A percentile compares a stretch with the other conserved stretches of the same genome.
Evolutionary conservation across 2,113 vertebrate species (phyloP).

Genomic region (Callorhinus ursinus): DNA sequence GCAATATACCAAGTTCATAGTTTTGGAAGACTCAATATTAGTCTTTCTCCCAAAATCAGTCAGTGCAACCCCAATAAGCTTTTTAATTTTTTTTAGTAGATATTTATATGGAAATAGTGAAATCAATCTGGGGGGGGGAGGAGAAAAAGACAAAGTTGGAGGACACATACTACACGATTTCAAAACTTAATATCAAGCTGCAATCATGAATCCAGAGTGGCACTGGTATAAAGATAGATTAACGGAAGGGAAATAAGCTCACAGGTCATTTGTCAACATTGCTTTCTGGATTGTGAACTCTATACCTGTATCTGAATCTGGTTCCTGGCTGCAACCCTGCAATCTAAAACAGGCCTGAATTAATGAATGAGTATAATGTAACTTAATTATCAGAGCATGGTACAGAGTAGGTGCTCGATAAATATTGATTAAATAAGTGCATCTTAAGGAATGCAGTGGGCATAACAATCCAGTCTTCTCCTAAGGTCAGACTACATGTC

Average conservation of each 20-base stretch:
- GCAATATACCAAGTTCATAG: not conserved
- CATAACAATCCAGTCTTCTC: not conserved
- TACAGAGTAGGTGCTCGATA: not conserved
- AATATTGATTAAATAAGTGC: not conserved
- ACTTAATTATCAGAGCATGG: not conserved
- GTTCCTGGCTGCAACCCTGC: not conserved
- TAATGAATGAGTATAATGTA: not conserved
- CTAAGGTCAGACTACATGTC: not conserved
- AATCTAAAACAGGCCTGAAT: not conserved
- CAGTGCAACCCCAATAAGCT: not conserved
- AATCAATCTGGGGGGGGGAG: not conserved
- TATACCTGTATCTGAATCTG: not conserved
- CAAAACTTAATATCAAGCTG: not conserved
- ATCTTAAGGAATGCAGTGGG: slow-evolving; percentile 9
- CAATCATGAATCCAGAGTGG: not conserved
- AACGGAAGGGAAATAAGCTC: not conserved
- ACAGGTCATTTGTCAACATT: not conserved
- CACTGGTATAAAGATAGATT: not conserved
- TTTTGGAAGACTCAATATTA: not conserved
- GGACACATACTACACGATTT: not conserved
- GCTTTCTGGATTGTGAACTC: not conserved
- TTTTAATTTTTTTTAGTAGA: not conserved
- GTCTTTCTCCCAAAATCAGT: not conserved
- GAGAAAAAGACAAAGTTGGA: not conserved
- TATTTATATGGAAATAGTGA: not conserved